These are phyloP conservation scores for Clarias fuscus DNA, from an alignment of 2,797 vertebrate genomes.

Conservation along the genomic window DNA sequence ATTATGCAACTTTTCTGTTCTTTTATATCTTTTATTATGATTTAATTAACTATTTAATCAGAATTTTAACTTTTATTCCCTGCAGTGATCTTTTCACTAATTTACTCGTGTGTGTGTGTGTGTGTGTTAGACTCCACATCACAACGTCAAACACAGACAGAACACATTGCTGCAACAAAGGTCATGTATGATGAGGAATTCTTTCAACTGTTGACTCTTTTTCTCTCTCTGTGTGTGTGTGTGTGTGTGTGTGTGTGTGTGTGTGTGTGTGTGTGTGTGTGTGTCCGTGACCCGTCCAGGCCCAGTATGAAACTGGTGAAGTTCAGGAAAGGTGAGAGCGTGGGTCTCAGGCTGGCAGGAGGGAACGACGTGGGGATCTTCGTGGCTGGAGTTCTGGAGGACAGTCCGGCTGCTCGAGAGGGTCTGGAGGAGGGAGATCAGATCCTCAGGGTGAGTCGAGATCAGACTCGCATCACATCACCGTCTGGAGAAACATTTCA, in stretches of 20 bases:
- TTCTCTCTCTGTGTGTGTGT: not conserved
- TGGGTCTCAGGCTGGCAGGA: slow-evolving; percentile 92
- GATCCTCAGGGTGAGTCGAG: slow-evolving; percentile 88
- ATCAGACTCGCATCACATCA: not conserved
- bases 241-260: not conserved
- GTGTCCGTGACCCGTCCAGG: slow-evolving; percentile 66
- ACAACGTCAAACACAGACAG: no score
- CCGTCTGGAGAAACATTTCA: no score
- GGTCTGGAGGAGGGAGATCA: slow-evolving; percentile 97
- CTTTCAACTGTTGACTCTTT: no score
- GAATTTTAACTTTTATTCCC: no score
- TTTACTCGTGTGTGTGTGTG: no score
- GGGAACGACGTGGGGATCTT: slow-evolving; percentile 98
- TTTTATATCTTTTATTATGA: no score
- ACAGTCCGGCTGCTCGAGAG: slow-evolving; percentile 96
- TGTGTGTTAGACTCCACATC: no score
- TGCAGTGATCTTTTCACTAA: no score
- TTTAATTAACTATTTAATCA: no score
- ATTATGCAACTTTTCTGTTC: no score
- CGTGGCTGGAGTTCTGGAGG: slow-evolving; percentile 95
- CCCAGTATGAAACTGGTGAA: slow-evolving; percentile 99
- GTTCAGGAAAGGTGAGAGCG: slow-evolving; percentile 97
- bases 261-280: not conserved
- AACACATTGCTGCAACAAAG: no score
- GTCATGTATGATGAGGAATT: no score